Percentiles rank a stretch among this genome's conserved stretches.
Evolutionary conservation across 1,140 invertebrate genomes (phyloP).

Genomic region (Centruroides vittatus): DNA sequence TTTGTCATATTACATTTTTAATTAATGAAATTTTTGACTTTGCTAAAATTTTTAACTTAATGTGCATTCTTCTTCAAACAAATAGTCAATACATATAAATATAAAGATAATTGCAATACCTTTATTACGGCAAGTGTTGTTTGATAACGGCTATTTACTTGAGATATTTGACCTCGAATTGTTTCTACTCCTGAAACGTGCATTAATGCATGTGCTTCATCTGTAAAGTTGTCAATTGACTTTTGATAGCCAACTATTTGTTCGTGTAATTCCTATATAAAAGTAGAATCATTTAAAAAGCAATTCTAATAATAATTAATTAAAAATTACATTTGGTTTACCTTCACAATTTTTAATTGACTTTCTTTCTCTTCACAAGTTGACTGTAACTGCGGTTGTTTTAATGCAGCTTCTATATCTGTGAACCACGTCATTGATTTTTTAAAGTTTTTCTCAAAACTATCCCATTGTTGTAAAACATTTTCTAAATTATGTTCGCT

Average conservation of each 20-base stretch:
- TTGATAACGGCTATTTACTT: conserved; percentile 74
- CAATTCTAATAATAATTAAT: too few species aligned
- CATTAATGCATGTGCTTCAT: conserved; percentile 71
- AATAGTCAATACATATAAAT: too few species aligned
- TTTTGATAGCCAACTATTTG: conserved; percentile 55
- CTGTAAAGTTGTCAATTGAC: conserved; percentile 69
- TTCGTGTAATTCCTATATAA: conserved; percentile 30
- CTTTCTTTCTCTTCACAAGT: conserved; percentile 63
- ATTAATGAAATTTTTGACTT: too few species aligned
- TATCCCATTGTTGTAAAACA: conserved; percentile 64
- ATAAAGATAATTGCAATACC: neutral
- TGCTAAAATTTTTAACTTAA: too few species aligned
- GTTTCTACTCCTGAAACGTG: conserved; percentile 69
- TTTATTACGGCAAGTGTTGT: conserved; percentile 38
- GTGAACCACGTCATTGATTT: conserved; percentile 69
- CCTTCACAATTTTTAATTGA: conserved; percentile 53
- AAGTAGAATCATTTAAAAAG: neutral
- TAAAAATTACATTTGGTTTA: neutral
- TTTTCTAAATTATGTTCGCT: conserved; percentile 42
- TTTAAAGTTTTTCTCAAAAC: conserved; percentile 68
- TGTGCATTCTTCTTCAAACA: too few species aligned
- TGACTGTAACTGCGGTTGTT: conserved; percentile 59
- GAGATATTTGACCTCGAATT: conserved; percentile 71
- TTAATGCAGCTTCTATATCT: conserved; percentile 50
- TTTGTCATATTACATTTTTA: too few species aligned